Evolutionary conservation across 2,113 vertebrate genomes (phyloP).

Genomic region (Cebidichthys violaceus): DNA sequence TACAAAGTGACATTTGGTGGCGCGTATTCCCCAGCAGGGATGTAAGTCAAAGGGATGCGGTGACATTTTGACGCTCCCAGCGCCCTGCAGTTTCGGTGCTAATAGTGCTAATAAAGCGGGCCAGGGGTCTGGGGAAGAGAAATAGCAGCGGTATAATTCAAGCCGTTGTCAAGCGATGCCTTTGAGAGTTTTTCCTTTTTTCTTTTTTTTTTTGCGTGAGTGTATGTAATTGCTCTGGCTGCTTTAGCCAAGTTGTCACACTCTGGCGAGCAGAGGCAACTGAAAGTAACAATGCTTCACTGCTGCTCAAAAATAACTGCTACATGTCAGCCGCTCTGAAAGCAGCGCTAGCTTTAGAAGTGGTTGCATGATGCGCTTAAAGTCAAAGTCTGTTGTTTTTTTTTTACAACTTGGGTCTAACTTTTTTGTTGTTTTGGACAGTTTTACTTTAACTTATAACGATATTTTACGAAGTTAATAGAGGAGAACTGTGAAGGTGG

Average conservation of each 20-base stretch:
- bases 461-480: neutral
- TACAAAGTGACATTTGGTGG: slow-evolving; percentile 52
- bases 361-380: neutral
- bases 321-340: slow-evolving; percentile 34
- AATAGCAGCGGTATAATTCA: slow-evolving; percentile 38
- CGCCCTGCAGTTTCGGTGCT: slow-evolving; percentile 38
- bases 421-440: neutral
- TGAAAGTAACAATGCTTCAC: slow-evolving; percentile 14
- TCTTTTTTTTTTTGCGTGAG: neutral
- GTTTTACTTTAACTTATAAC: neutral
- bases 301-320: slow-evolving; percentile 21
- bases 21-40: slow-evolving; percentile 39
- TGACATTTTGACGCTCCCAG: slow-evolving; percentile 54
- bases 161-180: slow-evolving; percentile 54
- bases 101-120: slow-evolving; percentile 57
- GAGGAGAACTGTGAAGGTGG: neutral
- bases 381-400: neutral
- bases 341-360: slow-evolving; percentile 11
- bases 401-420: neutral
- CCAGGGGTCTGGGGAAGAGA: slow-evolving; percentile 32
- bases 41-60: slow-evolving; percentile 45
- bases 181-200: slow-evolving; percentile 35
- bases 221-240: slow-evolving; percentile 54
- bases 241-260: slow-evolving; percentile 45
- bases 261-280: slow-evolving; percentile 4